These are phyloP conservation scores for Drosophila bocki DNA, from an alignment of 1,140 invertebrate genomes.

Conservation along the genomic window DNA sequence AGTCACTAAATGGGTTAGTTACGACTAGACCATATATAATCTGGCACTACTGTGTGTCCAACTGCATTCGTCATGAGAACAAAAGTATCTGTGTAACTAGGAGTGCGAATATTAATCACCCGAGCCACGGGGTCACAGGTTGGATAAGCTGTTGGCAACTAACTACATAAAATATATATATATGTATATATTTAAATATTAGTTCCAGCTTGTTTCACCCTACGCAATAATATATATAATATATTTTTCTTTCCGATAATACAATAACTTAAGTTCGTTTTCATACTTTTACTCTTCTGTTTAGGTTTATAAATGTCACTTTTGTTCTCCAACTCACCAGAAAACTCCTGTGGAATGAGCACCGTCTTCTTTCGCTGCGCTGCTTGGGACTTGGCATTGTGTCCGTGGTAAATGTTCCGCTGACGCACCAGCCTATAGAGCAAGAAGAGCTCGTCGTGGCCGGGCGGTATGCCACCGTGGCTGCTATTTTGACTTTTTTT, in stretches of 20 bases:
- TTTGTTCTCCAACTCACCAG: constrained; percentile 63
- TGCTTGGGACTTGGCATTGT: constrained; percentile 75
- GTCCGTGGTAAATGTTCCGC: constrained; percentile 79
- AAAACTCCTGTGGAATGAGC: constrained; percentile 84
- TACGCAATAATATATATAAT: too few relatives aligned
- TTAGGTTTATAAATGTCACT: too few relatives aligned
- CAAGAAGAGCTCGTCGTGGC: constrained; percentile 76
- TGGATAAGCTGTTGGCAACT: constrained; percentile 5
- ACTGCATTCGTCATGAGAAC: constrained; percentile 64
- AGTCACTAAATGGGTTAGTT: constrained; percentile 38
- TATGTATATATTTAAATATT: not conserved
- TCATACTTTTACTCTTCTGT: too few relatives aligned
- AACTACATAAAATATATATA: not conserved
- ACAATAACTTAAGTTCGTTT: too few relatives aligned
- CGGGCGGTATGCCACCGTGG: constrained; percentile 34
- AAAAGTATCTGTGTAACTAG: constrained; percentile 8
- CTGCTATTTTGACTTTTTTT: constrained; percentile 35
- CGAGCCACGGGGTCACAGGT: not conserved
- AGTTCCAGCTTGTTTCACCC: too few relatives aligned
- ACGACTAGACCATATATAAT: constrained; percentile 35
- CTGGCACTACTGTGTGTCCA: constrained; percentile 19
- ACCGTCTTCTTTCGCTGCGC: constrained; percentile 80
- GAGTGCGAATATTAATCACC: constrained; percentile 11
- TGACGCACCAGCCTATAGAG: constrained; percentile 79
- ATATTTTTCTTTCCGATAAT: too few relatives aligned